Evolutionary conservation across 2,888 invertebrate genomes (phyloP), one percentile per base, ranked within the genome.

Genomic region (Orchesellides sinensis): DNA sequence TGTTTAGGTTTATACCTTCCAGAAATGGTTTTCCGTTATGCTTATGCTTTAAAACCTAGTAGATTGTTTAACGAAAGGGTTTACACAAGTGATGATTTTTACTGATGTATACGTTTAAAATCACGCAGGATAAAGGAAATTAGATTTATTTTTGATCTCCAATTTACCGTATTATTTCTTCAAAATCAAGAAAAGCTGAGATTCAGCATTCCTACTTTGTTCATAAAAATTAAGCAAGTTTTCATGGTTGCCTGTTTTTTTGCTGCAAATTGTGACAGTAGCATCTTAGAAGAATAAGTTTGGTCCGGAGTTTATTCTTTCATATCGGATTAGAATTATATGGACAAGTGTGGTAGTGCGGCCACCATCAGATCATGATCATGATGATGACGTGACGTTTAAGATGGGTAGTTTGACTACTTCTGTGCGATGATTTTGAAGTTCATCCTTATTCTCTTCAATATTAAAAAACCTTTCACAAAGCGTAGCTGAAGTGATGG

Each of bases 331-430:
- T 40, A 14, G 40, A 40, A n/a, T 10, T 10, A 32, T 10, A 32
- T 32, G n/a, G n/a, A 40, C 40, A 40, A 40, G 40, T 40, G 40
- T 40, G 40, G 40, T 10, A 5, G 10, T n/a, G 78, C 69, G 78
- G 78, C 72, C 79, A 72, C 29, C 54, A 72, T 40, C 10, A 54
- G 63, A 52, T 6, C 35, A 49, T 40, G n/a, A 40, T 59, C 17
- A 56, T 27, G 19, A 14, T 68, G 49, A 27, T 5, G 40, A 35
- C 40, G 65, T 63, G 56, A 66, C 54, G 66, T 61, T 52, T 65
- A 29, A 69, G 77, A 77, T 65, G 79, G 72, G 70, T 79, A 54
- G 79, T 79, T 79, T 79, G 70, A 79, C 79, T 72, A 79, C 79
- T 79, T 79, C 70, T 79, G 70, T 72, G 69, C 63, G 61, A 14